Conservation (phyloP, 2,888 invertebrate genomes). For the Pemphredon lugubris region DNA sequence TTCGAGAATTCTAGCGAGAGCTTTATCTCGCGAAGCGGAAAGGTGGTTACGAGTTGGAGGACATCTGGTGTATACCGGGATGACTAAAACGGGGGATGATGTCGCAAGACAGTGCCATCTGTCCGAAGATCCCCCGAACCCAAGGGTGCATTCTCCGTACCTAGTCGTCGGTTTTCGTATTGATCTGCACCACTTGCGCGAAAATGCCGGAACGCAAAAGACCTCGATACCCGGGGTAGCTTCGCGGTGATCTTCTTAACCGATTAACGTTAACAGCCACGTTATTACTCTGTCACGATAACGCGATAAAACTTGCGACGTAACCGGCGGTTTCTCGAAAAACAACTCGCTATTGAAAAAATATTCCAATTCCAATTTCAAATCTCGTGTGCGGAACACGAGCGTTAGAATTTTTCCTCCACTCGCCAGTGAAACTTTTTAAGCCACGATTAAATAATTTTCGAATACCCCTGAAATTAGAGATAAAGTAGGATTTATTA, state of each 20-base stretch:
- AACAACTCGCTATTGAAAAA: no score
- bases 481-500: no score
- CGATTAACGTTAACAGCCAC: conserved; percentile 68
- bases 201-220: conserved; percentile 24
- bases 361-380: no score
- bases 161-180: conserved; percentile 53
- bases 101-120: conserved; percentile 63
- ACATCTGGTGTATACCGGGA: conserved; percentile 49
- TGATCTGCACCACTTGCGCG: conserved; percentile 55
- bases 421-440: no score
- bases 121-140: conserved; percentile 37
- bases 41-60: conserved; percentile 26
- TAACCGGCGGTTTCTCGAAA: background rate
- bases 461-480: no score
- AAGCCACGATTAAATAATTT: no score
- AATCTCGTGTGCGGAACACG: no score
- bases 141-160: conserved; percentile 24
- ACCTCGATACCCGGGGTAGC: conserved; percentile 28
- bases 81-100: conserved; percentile 62
- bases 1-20: background rate
- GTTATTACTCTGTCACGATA: conserved; percentile 7
- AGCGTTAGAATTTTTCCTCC: no score
- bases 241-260: conserved; percentile 74
- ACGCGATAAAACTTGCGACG: background rate
- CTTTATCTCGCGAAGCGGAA: no score